Base-by-base conservation (phyloP, 1,140 invertebrate genomes). In the Maniola jurtina region DNA sequence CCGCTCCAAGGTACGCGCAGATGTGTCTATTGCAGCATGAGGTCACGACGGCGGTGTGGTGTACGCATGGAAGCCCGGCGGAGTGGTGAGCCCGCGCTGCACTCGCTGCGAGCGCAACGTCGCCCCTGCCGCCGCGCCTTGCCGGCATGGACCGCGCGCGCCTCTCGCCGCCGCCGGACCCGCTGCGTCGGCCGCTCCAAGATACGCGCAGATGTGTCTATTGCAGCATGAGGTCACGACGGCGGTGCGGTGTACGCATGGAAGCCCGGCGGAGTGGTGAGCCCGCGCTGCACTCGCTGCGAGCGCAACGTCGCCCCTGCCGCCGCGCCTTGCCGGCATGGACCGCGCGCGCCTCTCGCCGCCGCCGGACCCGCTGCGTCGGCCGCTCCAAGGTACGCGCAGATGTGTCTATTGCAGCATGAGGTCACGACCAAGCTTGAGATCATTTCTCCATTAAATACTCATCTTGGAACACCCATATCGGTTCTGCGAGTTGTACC, bases 61-160 rank as follows among this genome's bases (percentile, higher is more conserved):
- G 75, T 79, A 83, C 88, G 88, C 84, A 90, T 90, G 88, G 86
- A 87, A 89, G 86, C 83, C 79, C 78, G 82, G 84, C 86, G 86
- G 73, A 72, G 76, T 82, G 86, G 69, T 89, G 78, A 86, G 38
- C 68, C 56, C 70, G 84, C 85, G 81, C 80, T 86, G 84, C 83
- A 81, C 78, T 68, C 77, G 84, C 73, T 82, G 81, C 86, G 86
- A 67, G 82, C 81, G 80, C 83, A 81, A 66, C 76, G 76, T 64
- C 80, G 88, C 72, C 84, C 83, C 70, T 77, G 76, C 62, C 81
- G 88, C 71, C 84, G 85, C 70, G 81, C 86, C 61, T 73, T 86
- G 76, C 76, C 83, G 83, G 86, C 81, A 91, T 91, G 89, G 90
- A 90, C 81, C 81, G 78, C 84, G 81, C 83, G 80, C 73, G 76